A percentile compares a stretch with the other conserved stretches of the same genome.
Evolutionary conservation across 2,797 vertebrate genomes (phyloP).

Genomic region (Picus viridis): DNA sequence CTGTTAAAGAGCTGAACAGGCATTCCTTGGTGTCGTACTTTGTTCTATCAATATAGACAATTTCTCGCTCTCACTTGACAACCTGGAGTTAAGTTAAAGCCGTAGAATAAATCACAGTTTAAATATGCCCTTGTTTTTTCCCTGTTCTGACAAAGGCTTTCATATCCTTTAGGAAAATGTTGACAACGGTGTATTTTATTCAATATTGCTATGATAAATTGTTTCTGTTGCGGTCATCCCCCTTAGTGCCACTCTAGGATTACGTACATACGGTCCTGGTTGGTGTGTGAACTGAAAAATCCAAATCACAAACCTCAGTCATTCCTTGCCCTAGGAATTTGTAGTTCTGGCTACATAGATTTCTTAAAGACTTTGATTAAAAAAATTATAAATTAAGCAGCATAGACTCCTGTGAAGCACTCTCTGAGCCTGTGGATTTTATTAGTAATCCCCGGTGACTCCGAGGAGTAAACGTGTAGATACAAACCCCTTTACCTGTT

Average conservation of each 20-base stretch:
- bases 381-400: background rate
- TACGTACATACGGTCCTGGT: background rate
- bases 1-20: background rate
- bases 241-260: background rate
- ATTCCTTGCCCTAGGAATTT: background rate
- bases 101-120: rapidly evolving
- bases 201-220: background rate
- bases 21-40: background rate
- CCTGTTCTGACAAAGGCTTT: background rate
- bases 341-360: background rate
- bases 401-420: background rate
- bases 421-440: background rate
- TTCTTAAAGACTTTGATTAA: background rate
- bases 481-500: background rate
- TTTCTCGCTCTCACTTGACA: background rate
- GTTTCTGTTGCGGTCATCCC: background rate
- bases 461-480: background rate
- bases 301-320: rapidly evolving
- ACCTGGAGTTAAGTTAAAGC: background rate
- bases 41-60: background rate
- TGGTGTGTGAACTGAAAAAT: background rate
- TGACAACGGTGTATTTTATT: background rate
- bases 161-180: background rate
- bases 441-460: background rate
- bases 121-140: background rate